phyloP scores from a whole-genome alignment of 1,140 invertebrate species.

The Orchesella cincta region DNA sequence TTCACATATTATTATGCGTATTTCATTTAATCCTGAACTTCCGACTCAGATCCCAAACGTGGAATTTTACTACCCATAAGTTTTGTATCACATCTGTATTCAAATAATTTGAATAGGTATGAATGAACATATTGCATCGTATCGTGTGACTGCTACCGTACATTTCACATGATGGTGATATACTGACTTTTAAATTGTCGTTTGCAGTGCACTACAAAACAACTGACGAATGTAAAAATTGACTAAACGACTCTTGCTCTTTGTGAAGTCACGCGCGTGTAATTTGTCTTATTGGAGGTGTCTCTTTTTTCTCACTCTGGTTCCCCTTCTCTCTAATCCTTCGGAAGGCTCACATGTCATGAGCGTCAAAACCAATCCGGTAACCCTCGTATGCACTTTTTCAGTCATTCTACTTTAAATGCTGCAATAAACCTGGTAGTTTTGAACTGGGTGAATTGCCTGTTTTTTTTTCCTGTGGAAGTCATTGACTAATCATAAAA shows the following conservation, averaged over 20 bases:
- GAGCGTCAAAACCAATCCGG: constrained; percentile 15
- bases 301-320: neutral
- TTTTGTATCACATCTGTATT: neutral
- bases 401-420: too few relatives aligned
- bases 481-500: too few relatives aligned
- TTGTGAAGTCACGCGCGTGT: constrained; percentile 48
- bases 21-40: neutral
- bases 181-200: neutral
- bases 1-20: too few relatives aligned
- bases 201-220: neutral
- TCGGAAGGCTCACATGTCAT: constrained; percentile 41
- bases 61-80: too few relatives aligned
- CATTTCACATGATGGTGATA: neutral
- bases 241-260: neutral
- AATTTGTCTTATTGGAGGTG: constrained; percentile 37
- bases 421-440: too few relatives aligned
- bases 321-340: constrained; percentile 39
- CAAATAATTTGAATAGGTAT: neutral
- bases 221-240: constrained; percentile 8
- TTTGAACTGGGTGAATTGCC: too few relatives aligned
- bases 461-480: too few relatives aligned
- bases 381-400: too few relatives aligned
- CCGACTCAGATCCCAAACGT: neutral
- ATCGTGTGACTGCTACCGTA: constrained; percentile 14
- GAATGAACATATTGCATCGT: too few relatives aligned